phyloP scores from a whole-genome alignment of 2,113 vertebrate genomes.

The Toxotes chatareus region DNA sequence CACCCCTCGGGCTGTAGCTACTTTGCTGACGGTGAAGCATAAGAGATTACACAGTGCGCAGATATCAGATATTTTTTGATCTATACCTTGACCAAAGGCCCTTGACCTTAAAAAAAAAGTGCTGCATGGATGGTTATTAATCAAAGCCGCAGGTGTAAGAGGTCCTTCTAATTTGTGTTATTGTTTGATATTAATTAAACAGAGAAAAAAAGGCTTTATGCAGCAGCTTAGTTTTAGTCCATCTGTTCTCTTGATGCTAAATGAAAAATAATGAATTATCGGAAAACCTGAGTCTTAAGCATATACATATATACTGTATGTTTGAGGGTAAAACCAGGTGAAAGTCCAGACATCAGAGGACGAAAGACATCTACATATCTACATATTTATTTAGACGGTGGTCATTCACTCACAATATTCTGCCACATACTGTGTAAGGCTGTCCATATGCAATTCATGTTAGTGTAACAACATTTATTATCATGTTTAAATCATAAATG shows the following conservation, averaged over 20 bases:
- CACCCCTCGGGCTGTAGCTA: constrained; percentile 46
- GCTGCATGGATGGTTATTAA: constrained; percentile 47
- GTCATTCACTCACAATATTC: too few species aligned
- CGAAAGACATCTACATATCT: not conserved
- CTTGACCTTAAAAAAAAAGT: constrained; percentile 41
- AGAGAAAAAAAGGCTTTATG: not conserved
- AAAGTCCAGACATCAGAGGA: not conserved
- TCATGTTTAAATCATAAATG: constrained; percentile 3
- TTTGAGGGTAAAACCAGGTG: not conserved
- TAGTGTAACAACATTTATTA: not conserved
- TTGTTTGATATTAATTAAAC: constrained; percentile 55
- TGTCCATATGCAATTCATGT: not conserved
- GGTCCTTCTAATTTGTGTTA: constrained; percentile 40
- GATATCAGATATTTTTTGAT: constrained; percentile 58
- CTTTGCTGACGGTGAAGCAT: constrained; percentile 63
- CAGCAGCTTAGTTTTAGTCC: not conserved
- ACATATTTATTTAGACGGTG: not conserved
- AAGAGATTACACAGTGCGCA: constrained; percentile 53
- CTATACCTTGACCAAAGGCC: constrained; percentile 45
- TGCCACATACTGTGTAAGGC: too few species aligned
- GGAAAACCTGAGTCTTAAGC: not conserved
- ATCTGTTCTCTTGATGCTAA: constrained; percentile 6
- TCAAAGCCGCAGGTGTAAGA: constrained; percentile 38
- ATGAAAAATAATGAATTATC: not conserved
- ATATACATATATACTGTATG: too few species aligned